Evolutionary conservation across 1,140 invertebrate genomes (phyloP).

Genomic region (Orius insidiosus): DNA sequence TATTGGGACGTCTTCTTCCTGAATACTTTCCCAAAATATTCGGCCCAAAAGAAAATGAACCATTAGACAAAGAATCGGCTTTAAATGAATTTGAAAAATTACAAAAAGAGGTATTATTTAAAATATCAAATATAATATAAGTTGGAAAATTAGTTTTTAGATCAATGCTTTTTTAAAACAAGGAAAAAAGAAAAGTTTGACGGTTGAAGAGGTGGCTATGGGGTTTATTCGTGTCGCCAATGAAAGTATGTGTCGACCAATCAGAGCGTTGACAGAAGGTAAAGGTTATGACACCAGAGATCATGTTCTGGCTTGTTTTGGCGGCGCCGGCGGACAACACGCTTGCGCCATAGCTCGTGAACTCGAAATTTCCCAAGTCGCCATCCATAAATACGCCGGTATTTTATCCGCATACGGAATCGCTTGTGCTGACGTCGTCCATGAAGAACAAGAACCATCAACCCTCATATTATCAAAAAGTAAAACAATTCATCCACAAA

Average conservation of each 20-base stretch:
- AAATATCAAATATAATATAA: slow-evolving; percentile 10
- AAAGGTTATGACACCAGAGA: slow-evolving; percentile 87
- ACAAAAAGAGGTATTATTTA: slow-evolving; percentile 40
- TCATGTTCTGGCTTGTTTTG: slow-evolving; percentile 94
- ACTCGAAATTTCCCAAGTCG: slow-evolving; percentile 72
- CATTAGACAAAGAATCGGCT: slow-evolving; percentile 62
- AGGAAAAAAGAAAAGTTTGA: slow-evolving; percentile 37
- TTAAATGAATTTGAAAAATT: slow-evolving; percentile 50
- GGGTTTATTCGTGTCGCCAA: slow-evolving; percentile 96
- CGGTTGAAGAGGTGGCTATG: slow-evolving; percentile 80
- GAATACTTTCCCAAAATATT: slow-evolving; percentile 98
- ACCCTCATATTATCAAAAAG: slow-evolving; percentile 20
- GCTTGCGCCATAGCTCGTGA: slow-evolving; percentile 88
- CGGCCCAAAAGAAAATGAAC: slow-evolving; percentile 73
- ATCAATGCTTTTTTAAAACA: slow-evolving; percentile 46
- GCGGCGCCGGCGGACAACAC: slow-evolving; percentile 98
- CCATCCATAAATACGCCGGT: slow-evolving; percentile 88
- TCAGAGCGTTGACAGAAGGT: slow-evolving; percentile 74
- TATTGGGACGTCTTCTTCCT: slow-evolving; percentile 78
- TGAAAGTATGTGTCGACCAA: slow-evolving; percentile 97
- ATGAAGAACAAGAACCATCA: slow-evolving; percentile 82
- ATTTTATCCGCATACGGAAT: slow-evolving; percentile 97
- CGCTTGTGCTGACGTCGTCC: slow-evolving; percentile 92
- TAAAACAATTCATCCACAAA: slow-evolving; percentile 1
- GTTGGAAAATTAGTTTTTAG: slow-evolving; percentile 21